phyloP scores from a whole-genome alignment of 2,113 vertebrate species.

The Phylloscopus trochiloides region DNA sequence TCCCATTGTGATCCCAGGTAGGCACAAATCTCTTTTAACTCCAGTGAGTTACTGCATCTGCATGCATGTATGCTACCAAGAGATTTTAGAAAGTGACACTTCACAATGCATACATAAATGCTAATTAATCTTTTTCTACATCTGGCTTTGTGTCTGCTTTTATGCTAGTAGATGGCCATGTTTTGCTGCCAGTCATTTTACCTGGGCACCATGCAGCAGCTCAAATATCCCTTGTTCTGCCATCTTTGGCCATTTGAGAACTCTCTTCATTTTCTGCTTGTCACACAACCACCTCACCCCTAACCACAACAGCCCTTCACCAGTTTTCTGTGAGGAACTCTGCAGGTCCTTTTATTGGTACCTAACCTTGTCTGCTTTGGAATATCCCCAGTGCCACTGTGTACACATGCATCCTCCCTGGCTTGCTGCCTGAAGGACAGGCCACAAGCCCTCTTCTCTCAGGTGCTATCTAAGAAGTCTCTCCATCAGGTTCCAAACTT shows the following conservation, averaged over 20 bases:
- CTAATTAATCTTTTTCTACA: neutral
- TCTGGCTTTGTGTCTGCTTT: neutral
- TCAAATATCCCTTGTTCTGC: neutral
- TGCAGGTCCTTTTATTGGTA: neutral
- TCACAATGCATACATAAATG: neutral
- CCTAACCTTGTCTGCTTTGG: neutral
- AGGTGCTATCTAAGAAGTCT: neutral
- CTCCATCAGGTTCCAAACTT: neutral
- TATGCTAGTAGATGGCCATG: neutral
- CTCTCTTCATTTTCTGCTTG: neutral
- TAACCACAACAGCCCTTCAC: neutral
- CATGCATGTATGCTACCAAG: no score
- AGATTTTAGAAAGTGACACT: neutral
- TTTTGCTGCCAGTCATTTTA: neutral
- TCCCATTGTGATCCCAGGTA: neutral
- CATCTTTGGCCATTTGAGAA: neutral
- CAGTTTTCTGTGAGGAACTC: neutral
- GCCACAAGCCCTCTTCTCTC: neutral
- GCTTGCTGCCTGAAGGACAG: neutral
- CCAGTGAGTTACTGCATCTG: neutral
- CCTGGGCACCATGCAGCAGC: neutral
- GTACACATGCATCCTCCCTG: rapidly evolving
- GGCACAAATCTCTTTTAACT: neutral
- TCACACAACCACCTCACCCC: neutral
- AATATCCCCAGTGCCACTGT: neutral